Base-by-base conservation (phyloP, 2,888 invertebrate species). In the Troides aeacus region DNA sequence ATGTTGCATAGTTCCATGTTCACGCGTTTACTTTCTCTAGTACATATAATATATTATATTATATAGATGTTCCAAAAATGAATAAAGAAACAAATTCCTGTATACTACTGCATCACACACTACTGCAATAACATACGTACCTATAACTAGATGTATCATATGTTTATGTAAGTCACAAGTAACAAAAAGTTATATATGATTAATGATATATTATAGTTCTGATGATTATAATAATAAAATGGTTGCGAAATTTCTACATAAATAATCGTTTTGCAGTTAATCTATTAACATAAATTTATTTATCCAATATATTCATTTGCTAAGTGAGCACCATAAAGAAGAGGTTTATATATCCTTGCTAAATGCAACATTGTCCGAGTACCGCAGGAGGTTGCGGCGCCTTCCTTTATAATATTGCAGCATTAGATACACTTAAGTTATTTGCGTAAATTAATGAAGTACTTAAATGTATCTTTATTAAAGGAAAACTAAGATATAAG, bases 251-350 rank as follows among this genome's bases (percentile, higher is more conserved):
- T 70, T 53, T 70, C 50, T 62, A 58, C 50, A 66, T 70, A 62
- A 66, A 62, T 70, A 53, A 70, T 62, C 62, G 62, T 58, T 46
- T 66, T 59, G 66, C 70, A 59, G 66, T 70, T 63, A 70, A 66
- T 70, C 70, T 56, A 59, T 70, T 62, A 69, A 62, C 58, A 66
- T 58, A 63, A 66, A 70, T 66, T 70, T 70, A 70, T 70, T 70
- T 63, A 70, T 39, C 59, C 63, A 70, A 70, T 70, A 63, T 66
- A 70, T 70, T 66, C 66, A 70, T 70, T 70, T 70, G 66, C 62
- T 70, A 66, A 70, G 70, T 70, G 63, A 70, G 62, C 66, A 62
- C 59, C 66, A 70, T 59, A 66, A 70, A 66, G 70, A 66, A 66
- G 70, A 66, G 70, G 53, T 70, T 62, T 70, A 62, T 66, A 63